Percentiles rank a stretch among this genome's conserved stretches.
Evolutionary conservation across 1,140 invertebrate genomes (phyloP).

Genomic region (Penaeus indicus): DNA sequence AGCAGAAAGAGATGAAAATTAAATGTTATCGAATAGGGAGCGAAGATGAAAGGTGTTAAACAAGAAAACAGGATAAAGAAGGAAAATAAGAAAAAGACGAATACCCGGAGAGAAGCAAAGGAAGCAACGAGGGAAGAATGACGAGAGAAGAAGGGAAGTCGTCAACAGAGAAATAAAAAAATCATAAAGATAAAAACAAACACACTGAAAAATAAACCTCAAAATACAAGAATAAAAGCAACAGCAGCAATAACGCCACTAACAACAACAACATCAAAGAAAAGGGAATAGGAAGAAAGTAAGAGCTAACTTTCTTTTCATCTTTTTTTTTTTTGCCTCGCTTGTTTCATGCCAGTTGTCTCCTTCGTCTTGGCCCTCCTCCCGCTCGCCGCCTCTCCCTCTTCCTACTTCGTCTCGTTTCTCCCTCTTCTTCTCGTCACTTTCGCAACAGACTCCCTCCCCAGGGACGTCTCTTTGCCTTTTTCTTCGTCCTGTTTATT

Average conservation of each 20-base stretch:
- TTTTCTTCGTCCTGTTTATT: too few species aligned
- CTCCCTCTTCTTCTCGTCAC: neutral
- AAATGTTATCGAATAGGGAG: neutral
- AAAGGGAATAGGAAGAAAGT: neutral
- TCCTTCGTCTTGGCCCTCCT: neutral
- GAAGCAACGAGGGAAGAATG: neutral
- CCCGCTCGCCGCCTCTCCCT: neutral
- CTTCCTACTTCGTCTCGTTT: neutral
- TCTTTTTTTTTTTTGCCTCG: neutral
- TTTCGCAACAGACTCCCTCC: too few species aligned
- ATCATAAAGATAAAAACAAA: neutral
- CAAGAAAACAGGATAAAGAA: neutral
- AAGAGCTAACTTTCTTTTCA: neutral
- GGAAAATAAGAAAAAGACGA: neutral
- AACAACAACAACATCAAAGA: too few species aligned
- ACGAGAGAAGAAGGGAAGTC: neutral
- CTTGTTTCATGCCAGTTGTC: conserved; percentile 25
- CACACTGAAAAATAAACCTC: neutral
- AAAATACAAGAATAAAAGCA: neutral
- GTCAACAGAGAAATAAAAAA: neutral
- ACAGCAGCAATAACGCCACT: neutral
- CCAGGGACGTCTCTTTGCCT: too few species aligned
- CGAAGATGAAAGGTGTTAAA: neutral
- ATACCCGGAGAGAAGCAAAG: neutral
- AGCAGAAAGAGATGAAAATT: too few species aligned